Base-by-base conservation (phyloP, 2,888 invertebrate genomes). In the Xestia xanthographa region DNA sequence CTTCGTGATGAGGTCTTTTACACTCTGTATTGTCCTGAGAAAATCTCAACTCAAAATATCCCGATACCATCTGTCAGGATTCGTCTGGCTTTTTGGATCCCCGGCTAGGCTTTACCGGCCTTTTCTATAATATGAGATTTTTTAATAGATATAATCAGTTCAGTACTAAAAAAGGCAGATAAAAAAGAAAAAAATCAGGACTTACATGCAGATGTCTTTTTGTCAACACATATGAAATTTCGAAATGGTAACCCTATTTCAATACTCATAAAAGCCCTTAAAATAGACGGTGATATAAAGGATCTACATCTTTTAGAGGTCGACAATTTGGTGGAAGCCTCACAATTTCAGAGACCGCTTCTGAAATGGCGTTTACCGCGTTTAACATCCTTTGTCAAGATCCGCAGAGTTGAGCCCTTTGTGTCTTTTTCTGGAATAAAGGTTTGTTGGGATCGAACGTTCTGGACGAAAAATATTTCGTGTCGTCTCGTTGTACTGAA, bases 341-440 rank as follows among this genome's bases (percentile, higher is more conserved):
- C 34, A 72, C 70, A 77, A 74, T 79, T 75, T 73, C 60, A 68
- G n/a, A 62, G 65, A 38, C 26, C 48, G 34, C 53, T 69, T 58
- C 41, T 69, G 29, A 45, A 75, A 48, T 58, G 29, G 38, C 74
- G 72, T 75, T 85, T 74, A 77, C 77, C 53, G 38, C 74, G 72
- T 75, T 85, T 74, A 77, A 79, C 53, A 50, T 74, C 72, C 62
- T 70, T 79, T 72, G 67, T 66, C 67, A 60, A 26, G 22, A 22
- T 34, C 56, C 67, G 58, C 53, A 67, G 56, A 56, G 72, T 71
- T 56, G 66, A 67, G 58, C 41, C 63, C 60, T 77, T 85, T 79
- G 75, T 77, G 38, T 74, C 53, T 67, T 56, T 75, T 63, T 11
- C 3, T 34, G 29, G 38, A 4, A 60, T 43, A 66, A 66, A 71